Conservation (phyloP, 2,888 invertebrate genomes). For the Liposcelis brunnea region DNA sequence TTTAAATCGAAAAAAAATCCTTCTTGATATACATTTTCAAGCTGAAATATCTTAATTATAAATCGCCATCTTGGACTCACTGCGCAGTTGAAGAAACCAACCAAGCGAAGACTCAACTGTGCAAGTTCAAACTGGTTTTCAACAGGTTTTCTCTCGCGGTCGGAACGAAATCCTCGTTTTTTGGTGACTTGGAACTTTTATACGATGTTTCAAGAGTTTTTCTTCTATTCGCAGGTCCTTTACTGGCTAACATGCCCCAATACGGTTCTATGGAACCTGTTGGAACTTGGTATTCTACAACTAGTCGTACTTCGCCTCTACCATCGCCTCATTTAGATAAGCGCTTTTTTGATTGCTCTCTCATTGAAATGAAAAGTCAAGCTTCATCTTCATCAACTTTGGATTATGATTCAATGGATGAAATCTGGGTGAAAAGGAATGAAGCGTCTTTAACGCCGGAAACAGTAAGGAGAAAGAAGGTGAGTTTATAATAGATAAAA, state of each 20-base stretch:
- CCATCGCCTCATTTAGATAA: slow-evolving; percentile 55
- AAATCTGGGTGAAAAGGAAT: slow-evolving; percentile 50
- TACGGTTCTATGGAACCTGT: slow-evolving; percentile 6
- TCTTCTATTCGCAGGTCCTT: background rate
- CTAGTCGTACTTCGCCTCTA: slow-evolving; percentile 28
- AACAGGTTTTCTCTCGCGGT: too few relatives aligned
- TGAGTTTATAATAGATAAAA: slow-evolving; percentile 25
- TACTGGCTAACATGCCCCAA: slow-evolving; percentile 3
- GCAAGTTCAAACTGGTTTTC: too few relatives aligned
- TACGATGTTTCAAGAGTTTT: too few relatives aligned
- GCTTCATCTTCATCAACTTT: slow-evolving; percentile 43
- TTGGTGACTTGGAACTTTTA: too few relatives aligned
- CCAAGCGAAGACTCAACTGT: too few relatives aligned
- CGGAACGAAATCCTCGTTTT: too few relatives aligned
- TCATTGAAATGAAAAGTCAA: slow-evolving; percentile 61
- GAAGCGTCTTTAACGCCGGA: slow-evolving; percentile 23
- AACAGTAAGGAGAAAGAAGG: slow-evolving; percentile 29
- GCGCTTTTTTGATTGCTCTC: slow-evolving; percentile 63
- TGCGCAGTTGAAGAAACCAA: too few relatives aligned
- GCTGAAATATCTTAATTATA: too few relatives aligned
- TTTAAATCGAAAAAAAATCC: too few relatives aligned
- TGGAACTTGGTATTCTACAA: background rate
- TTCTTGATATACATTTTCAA: too few relatives aligned
- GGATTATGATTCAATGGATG: slow-evolving; percentile 40
- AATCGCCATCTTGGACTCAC: too few relatives aligned